A percentile compares a stretch with the other conserved stretches of the same genome.
Conservation (phyloP, 2,797 vertebrate species). For the Urosaurus nigricauda region DNA sequence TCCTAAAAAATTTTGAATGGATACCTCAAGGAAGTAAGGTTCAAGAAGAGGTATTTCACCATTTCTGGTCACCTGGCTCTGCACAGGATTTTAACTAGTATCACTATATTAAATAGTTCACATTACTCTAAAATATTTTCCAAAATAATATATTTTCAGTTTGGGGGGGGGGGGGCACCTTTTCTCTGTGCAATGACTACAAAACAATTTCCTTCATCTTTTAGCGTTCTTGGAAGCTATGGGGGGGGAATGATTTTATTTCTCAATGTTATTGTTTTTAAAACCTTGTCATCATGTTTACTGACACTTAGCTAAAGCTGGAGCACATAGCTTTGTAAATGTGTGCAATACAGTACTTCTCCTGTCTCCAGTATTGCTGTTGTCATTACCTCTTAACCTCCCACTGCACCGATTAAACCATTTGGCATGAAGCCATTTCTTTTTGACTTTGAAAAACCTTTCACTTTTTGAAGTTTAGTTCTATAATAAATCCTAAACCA, state of each 20-base stretch:
- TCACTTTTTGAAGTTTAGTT: slow-evolving; percentile 16
- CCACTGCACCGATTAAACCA: background rate
- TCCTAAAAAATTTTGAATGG: background rate
- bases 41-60: background rate
- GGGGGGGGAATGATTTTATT: background rate
- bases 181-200: background rate
- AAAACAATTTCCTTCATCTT: background rate
- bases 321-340: background rate
- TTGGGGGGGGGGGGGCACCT: background rate
- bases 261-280: slow-evolving; percentile 10
- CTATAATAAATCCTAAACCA: slow-evolving; percentile 20
- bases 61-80: background rate
- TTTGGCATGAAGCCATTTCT: slow-evolving; percentile 5
- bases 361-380: slow-evolving; percentile 10
- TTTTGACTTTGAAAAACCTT: slow-evolving; percentile 12
- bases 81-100: background rate
- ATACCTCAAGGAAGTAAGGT: background rate
- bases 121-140: background rate
- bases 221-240: background rate
- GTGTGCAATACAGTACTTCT: background rate
- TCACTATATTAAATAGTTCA: slow-evolving; percentile 26
- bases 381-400: slow-evolving; percentile 24
- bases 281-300: slow-evolving; percentile 18
- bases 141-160: background rate
- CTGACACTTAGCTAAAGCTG: background rate